Conservation (phyloP, 1,140 invertebrate species). For the Laupala kohalensis region DNA sequence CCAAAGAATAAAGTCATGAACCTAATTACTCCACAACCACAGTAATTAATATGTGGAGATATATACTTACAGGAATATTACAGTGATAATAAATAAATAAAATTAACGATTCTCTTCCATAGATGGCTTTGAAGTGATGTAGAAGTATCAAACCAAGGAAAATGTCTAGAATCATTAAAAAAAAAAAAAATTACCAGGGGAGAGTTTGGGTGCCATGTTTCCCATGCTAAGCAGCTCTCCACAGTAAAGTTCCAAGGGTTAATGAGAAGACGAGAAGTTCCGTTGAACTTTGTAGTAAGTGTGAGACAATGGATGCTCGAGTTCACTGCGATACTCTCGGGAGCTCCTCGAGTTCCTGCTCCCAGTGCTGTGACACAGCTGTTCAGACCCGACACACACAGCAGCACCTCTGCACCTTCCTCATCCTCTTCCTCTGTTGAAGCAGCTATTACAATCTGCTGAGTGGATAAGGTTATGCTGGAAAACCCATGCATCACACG, state of each 20-base stretch:
- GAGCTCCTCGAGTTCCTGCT: neutral
- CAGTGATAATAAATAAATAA: too few species aligned
- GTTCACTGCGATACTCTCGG: slow-evolving; percentile 27
- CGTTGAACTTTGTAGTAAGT: slow-evolving; percentile 30
- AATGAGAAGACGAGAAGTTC: slow-evolving; percentile 32
- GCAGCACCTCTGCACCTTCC: neutral
- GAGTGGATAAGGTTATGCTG: neutral
- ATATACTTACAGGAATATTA: too few species aligned
- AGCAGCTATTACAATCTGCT: neutral
- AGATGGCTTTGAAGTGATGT: too few species aligned
- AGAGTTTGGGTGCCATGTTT: slow-evolving; percentile 31
- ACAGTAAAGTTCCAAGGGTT: slow-evolving; percentile 42
- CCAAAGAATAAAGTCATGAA: too few species aligned
- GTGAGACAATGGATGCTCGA: slow-evolving; percentile 36
- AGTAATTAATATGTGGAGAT: too few species aligned
- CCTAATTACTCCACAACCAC: too few species aligned
- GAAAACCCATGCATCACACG: neutral
- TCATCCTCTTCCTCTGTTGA: neutral
- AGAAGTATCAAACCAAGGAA: neutral
- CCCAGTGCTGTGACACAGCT: neutral
- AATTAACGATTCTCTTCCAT: too few species aligned
- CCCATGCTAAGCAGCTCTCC: slow-evolving; percentile 36
- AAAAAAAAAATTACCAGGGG: neutral
- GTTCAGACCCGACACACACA: neutral
- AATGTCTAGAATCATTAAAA: too few species aligned